Evolutionary conservation across 2,888 invertebrate genomes (phyloP).

Genomic region (Tiliacea aurago): DNA sequence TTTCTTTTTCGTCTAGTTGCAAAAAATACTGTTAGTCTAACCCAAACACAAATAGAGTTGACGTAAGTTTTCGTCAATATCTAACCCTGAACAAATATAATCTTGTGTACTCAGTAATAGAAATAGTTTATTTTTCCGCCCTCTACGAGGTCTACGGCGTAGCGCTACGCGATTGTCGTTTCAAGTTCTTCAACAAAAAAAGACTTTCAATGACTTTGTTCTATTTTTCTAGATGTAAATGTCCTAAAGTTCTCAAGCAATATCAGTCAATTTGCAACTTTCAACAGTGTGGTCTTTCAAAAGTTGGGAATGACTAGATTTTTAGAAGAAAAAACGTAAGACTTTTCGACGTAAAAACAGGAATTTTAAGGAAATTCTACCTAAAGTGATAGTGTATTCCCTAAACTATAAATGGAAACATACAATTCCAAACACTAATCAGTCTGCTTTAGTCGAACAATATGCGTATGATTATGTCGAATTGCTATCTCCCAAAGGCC

Average conservation of each 20-base stretch:
- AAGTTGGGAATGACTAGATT: conserved; percentile 23
- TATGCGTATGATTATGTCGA: conserved; percentile 10
- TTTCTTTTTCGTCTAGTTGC: conserved; percentile 29
- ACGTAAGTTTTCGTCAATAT: conserved; percentile 40
- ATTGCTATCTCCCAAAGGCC: conserved; percentile 10
- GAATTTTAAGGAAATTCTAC: not conserved
- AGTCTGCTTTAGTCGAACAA: not conserved
- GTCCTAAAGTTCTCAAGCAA: conserved; percentile 53
- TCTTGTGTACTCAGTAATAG: conserved; percentile 50
- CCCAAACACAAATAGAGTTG: conserved; percentile 38
- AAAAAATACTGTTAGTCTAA: conserved; percentile 31
- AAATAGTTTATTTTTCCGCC: conserved; percentile 56
- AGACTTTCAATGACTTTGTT: conserved; percentile 56
- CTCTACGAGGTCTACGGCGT: conserved; percentile 59
- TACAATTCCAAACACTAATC: not conserved
- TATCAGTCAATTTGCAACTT: conserved; percentile 55
- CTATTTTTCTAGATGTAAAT: conserved; percentile 57
- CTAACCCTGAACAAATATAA: conserved; percentile 55
- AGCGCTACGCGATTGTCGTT: conserved; percentile 51
- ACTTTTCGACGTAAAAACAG: conserved; percentile 6
- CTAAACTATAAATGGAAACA: not conserved
- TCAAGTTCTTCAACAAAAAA: conserved; percentile 49
- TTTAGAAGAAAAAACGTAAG: conserved; percentile 8
- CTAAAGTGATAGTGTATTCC: not conserved
- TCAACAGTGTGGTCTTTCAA: conserved; percentile 37